A percentile compares a stretch with the other conserved stretches of the same genome.
These are phyloP conservation scores for Epinephelus lanceolatus DNA, from an alignment of 2,113 vertebrate species.

Conservation along the genomic window DNA sequence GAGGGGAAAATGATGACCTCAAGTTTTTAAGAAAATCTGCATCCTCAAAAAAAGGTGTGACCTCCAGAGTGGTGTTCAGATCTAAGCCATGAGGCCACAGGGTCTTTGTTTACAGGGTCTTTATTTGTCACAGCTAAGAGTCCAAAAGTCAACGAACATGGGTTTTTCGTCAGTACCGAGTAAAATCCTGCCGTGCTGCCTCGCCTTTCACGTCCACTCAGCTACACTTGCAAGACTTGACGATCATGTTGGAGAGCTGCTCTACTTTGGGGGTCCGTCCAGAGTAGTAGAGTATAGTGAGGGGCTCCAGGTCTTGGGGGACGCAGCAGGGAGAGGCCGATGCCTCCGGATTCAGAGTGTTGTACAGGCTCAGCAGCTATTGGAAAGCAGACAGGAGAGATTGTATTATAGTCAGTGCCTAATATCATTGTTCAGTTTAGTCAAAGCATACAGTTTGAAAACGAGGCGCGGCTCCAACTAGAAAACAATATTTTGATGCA, in stretches of 20 bases:
- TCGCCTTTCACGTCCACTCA: constrained; percentile 79
- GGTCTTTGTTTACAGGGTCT: constrained; percentile 42
- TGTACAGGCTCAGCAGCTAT: constrained; percentile 94
- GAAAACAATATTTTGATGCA: too few relatives aligned
- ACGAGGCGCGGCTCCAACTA: too few relatives aligned
- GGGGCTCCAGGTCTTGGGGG: constrained; percentile 94
- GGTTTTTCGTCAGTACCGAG: constrained; percentile 59
- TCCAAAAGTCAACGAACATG: constrained; percentile 59
- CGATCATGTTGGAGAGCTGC: constrained; percentile 97
- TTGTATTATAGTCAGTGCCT: background rate
- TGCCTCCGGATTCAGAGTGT: constrained; percentile 93
- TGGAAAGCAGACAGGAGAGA: constrained; percentile 47
- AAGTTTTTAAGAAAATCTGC: constrained; percentile 47
- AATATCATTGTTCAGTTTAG: too few relatives aligned
- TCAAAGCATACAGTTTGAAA: too few relatives aligned
- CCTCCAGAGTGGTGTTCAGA: constrained; percentile 65
- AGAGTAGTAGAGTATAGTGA: constrained; percentile 95
- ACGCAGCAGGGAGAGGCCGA: constrained; percentile 94
- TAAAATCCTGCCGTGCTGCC: constrained; percentile 46
- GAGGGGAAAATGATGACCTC: constrained; percentile 14
- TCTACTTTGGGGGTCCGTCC: constrained; percentile 95
- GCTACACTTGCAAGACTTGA: constrained; percentile 97
- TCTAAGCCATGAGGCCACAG: constrained; percentile 54
- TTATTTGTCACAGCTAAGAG: constrained; percentile 72
- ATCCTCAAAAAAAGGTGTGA: constrained; percentile 44